These are phyloP conservation scores for Ispidina picta DNA, from an alignment of 2,797 vertebrate genomes.

Conservation along the genomic window DNA sequence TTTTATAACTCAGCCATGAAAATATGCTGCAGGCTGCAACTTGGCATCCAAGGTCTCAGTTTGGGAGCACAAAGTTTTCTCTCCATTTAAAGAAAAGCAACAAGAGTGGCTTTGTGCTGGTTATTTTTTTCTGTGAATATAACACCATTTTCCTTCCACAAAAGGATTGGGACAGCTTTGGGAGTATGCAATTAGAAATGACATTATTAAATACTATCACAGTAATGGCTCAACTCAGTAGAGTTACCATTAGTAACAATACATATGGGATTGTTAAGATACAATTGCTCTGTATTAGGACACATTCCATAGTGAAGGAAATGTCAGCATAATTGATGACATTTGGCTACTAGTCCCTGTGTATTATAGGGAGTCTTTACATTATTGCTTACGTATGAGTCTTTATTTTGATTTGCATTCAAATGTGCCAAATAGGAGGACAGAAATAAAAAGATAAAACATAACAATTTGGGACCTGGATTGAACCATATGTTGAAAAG, in stretches of 20 bases:
- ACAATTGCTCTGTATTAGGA: constrained; percentile 45
- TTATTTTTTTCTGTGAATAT: constrained; percentile 21
- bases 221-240: not conserved
- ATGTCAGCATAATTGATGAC: constrained; percentile 62
- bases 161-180: constrained; percentile 11
- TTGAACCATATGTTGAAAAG: constrained; percentile 34
- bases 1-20: constrained; percentile 7
- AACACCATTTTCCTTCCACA: constrained; percentile 49
- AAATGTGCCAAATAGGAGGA: constrained; percentile 2
- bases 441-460: constrained; percentile 46
- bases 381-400: constrained; percentile 17
- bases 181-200: constrained; percentile 53
- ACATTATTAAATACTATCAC: constrained; percentile 45
- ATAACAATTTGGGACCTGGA: not conserved
- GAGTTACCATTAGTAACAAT: constrained; percentile 39
- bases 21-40: constrained; percentile 14
- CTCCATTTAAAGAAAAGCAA: constrained; percentile 56
- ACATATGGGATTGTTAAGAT: constrained; percentile 24
- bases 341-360: constrained; percentile 51
- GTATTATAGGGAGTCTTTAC: constrained; percentile 1
- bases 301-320: constrained; percentile 39
- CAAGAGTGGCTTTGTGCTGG: constrained; percentile 43
- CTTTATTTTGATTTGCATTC: constrained; percentile 46
- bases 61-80: constrained; percentile 30
- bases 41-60: constrained; percentile 49